Evolutionary conservation across 2,797 vertebrate species (phyloP).

Genomic region (Macrochelys suwanniensis): DNA sequence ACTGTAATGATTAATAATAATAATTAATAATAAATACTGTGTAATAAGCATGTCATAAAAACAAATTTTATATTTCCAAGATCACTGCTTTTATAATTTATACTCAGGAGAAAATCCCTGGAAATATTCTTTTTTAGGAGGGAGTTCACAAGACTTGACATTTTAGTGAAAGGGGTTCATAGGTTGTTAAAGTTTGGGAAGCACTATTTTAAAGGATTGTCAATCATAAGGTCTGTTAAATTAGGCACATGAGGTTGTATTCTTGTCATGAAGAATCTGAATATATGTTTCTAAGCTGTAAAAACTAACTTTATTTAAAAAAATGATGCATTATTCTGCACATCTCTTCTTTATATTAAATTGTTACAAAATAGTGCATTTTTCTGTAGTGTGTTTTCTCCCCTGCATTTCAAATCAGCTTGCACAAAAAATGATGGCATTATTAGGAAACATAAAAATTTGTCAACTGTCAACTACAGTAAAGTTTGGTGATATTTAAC

Average conservation of each 20-base stretch:
- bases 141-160: no score
- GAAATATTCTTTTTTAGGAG: no score
- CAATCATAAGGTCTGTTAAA: neutral
- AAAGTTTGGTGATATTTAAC: slow-evolving; percentile 69
- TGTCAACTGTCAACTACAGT: slow-evolving; percentile 41
- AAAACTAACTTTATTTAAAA: neutral
- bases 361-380: slow-evolving; percentile 13
- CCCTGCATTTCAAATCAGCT: neutral
- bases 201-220: neutral
- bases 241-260: neutral
- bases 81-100: no score
- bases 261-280: neutral
- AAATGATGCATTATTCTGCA: neutral
- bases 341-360: neutral
- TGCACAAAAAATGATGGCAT: slow-evolving; percentile 30
- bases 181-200: no score
- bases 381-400: neutral
- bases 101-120: no score
- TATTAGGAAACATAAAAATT: slow-evolving; percentile 51
- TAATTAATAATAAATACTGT: no score
- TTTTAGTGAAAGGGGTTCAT: no score
- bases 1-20: no score
- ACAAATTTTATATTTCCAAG: no score
- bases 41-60: no score
- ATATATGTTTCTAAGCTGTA: neutral